phyloP scores from a whole-genome alignment of 2,888 invertebrate genomes.

The Tetragonula carbonaria region DNA sequence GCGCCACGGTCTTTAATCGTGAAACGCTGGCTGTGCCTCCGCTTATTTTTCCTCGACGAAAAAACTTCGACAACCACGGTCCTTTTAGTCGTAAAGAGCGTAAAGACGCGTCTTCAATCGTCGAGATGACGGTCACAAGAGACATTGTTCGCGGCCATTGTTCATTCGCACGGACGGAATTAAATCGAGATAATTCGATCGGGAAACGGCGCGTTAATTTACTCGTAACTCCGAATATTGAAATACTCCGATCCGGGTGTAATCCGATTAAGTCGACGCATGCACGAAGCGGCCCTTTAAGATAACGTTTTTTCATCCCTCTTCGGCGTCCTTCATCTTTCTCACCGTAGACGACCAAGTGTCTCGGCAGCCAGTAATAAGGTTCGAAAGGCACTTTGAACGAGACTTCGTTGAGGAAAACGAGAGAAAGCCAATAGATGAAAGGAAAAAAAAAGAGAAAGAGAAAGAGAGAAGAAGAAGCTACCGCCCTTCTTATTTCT shows the following conservation, averaged over 20 bases:
- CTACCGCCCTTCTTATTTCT: conserved; percentile 31
- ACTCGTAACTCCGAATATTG: background rate
- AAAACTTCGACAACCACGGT: too few relatives aligned
- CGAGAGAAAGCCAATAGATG: conserved; percentile 44
- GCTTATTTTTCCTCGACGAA: background rate
- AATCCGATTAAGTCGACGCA: conserved; percentile 3
- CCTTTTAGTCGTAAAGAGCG: background rate
- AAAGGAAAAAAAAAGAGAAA: conserved; percentile 5
- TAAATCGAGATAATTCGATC: conserved; percentile 5
- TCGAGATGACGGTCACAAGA: background rate
- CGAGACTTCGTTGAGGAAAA: conserved; percentile 62
- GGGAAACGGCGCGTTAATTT: background rate
- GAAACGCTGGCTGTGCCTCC: too few relatives aligned
- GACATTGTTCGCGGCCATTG: background rate
- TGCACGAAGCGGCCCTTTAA: background rate
- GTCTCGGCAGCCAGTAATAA: conserved; percentile 41
- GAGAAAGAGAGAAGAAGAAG: conserved; percentile 13
- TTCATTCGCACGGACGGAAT: background rate
- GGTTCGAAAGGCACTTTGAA: conserved; percentile 61
- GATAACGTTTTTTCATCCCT: background rate
- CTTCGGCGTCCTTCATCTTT: background rate
- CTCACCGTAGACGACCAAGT: background rate
- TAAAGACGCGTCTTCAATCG: background rate
- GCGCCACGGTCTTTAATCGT: conserved; percentile 2
- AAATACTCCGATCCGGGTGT: background rate